Percentiles rank a stretch among this genome's conserved stretches.
Evolutionary conservation across 2,888 invertebrate species (phyloP).

Genomic region (Parnassius smintheus): DNA sequence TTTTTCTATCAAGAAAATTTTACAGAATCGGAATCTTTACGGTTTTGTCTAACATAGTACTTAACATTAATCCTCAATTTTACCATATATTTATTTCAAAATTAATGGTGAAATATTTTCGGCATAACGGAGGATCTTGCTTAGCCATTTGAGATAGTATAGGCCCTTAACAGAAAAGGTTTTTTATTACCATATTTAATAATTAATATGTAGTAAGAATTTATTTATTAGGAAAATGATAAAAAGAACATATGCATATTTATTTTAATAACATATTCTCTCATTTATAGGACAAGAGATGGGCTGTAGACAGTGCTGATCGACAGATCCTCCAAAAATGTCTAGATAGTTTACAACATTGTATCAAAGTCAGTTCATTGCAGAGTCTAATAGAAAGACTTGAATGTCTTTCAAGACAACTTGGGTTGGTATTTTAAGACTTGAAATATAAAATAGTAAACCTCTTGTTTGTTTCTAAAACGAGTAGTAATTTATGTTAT

Average conservation of each 20-base stretch:
- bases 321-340: constrained; percentile 93
- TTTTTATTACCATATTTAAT: background rate
- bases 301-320: constrained; percentile 92
- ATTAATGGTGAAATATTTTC: no score
- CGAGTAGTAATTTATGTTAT: no score
- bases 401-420: constrained; percentile 93
- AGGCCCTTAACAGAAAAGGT: background rate
- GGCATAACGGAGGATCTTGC: no score
- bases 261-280: constrained; percentile 1
- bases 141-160: no score
- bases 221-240: no score
- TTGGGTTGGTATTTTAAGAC: constrained; percentile 82
- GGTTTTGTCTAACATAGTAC: no score
- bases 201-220: background rate
- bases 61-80: no score
- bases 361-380: constrained; percentile 94
- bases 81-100: no score
- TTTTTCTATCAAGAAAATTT: no score
- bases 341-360: constrained; percentile 94
- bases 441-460: constrained; percentile 10
- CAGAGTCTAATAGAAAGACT: constrained; percentile 95
- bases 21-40: no score
- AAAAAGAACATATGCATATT: no score
- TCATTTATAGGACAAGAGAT: constrained; percentile 89
- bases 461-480: no score